These are phyloP conservation scores for Enteromius thamalakanensis DNA, from an alignment of 2,797 vertebrate species.

Conservation along the genomic window DNA sequence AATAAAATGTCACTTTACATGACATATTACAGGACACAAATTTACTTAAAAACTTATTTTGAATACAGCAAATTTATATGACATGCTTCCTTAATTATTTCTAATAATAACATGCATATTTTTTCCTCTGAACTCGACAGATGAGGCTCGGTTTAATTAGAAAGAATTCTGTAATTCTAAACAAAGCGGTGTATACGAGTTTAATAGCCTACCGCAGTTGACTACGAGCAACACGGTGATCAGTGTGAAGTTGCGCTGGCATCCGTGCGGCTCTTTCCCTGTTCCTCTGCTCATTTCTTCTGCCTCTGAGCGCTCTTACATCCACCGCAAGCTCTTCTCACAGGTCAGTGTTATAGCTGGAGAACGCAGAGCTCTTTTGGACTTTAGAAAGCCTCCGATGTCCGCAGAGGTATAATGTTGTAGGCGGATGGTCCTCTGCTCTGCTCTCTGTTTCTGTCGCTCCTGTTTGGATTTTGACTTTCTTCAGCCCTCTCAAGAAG, in stretches of 20 bases:
- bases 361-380: conserved; percentile 2
- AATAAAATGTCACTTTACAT: neutral
- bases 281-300: conserved; percentile 78
- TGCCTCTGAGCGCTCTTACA: conserved; percentile 67
- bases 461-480: conserved; percentile 51
- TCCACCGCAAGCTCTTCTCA: conserved; percentile 68
- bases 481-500: conserved; percentile 58
- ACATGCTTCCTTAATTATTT: neutral
- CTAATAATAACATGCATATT: neutral
- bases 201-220: conserved; percentile 70
- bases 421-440: conserved; percentile 34
- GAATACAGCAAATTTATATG: neutral
- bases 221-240: conserved; percentile 68
- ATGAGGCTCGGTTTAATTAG: neutral
- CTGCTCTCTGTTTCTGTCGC: conserved; percentile 25
- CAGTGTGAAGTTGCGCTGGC: conserved; percentile 72
- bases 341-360: conserved; percentile 18
- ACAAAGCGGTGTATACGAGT: neutral
- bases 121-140: neutral
- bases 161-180: neutral
- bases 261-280: conserved; percentile 68
- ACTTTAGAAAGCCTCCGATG: conserved; percentile 49
- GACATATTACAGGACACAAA: neutral
- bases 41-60: neutral
- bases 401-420: conserved; percentile 46